A percentile compares a stretch with the other conserved stretches of the same genome.
Conservation (phyloP, 1,140 invertebrate genomes). For the Bacillus rossius region DNA sequence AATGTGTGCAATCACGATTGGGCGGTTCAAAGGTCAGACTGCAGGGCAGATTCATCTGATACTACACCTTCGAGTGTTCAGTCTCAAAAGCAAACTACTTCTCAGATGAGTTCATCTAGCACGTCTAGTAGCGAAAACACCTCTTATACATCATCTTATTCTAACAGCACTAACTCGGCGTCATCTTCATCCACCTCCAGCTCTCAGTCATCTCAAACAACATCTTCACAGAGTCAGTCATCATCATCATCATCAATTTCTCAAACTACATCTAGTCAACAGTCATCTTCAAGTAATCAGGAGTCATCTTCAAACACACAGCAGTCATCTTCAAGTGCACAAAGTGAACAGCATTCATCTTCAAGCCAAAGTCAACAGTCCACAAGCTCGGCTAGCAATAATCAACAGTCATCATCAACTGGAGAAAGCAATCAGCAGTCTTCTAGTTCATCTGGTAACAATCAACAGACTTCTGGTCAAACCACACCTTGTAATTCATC, state of each 20-base stretch:
- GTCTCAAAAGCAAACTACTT: no score
- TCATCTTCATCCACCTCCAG: no score
- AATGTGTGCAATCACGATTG: constrained; percentile 60
- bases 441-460: constrained; percentile 10
- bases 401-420: constrained; percentile 19
- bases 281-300: constrained; percentile 1
- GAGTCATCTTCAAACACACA: neutral
- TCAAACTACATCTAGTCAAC: neutral
- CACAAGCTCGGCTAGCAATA: constrained; percentile 17
- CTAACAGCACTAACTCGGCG: no score
- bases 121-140: no score
- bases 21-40: constrained; percentile 42
- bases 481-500: constrained; percentile 5
- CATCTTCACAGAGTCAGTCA: no score
- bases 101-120: no score
- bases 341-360: neutral
- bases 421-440: neutral
- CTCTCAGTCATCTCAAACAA: no score
- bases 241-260: no score
- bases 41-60: no score
- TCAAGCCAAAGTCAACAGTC: neutral
- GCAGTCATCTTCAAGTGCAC: neutral
- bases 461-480: constrained; percentile 12
- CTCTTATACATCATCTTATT: no score
- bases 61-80: no score